Base-by-base conservation (phyloP, 2,797 vertebrate species). In the Eulemur mongoz region DNA sequence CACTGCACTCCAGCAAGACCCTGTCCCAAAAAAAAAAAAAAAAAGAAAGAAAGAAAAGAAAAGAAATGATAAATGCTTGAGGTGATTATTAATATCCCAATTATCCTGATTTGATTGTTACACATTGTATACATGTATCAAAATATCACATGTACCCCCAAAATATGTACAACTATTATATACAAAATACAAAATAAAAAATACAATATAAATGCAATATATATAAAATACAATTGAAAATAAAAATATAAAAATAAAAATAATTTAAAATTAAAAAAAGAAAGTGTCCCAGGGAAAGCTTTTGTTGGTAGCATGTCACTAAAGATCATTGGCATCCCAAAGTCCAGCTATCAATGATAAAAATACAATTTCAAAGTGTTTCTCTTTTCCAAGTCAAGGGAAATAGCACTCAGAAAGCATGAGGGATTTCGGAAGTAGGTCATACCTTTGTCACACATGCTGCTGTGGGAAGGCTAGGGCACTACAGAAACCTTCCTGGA, bases 371-470 rank as follows among this genome's bases (percentile, higher is more conserved):
- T 73, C 70, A 63, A 76, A 83, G 69, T 45, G 14, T 83, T 94
- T 35, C 38, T 57, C n/a, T 59, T 52, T 40, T 57, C 82, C 67
- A 92, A 23, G 81, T 87, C 87, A 89, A 93, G 63, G 69, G 79
- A 88, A 81, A 30, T 38, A 61, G 92, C 48, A 20, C 93, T 89
- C 20, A 1, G 65, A 61, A 88, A 86, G 45, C 84, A 54, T 14
- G 48, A 85, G 81, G 63, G 69, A 59, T 65, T 61, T 73, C 25
- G 54, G 48, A 94, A 95, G 15, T 81, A 70, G 96, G 79, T 93
- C 48, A 65, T 45, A 18, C 13, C 5, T 82, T 85, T 80, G 52
- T 89, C 87, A 69, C 32, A 17, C 12, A 4, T 35, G 52, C 82
- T 32, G 10, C 38, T 40, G 0, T 6, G 7, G 80, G 48, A 72